These are phyloP conservation scores for Onychomys torridus DNA, from an alignment of 2,797 vertebrate species.

Conservation along the genomic window DNA sequence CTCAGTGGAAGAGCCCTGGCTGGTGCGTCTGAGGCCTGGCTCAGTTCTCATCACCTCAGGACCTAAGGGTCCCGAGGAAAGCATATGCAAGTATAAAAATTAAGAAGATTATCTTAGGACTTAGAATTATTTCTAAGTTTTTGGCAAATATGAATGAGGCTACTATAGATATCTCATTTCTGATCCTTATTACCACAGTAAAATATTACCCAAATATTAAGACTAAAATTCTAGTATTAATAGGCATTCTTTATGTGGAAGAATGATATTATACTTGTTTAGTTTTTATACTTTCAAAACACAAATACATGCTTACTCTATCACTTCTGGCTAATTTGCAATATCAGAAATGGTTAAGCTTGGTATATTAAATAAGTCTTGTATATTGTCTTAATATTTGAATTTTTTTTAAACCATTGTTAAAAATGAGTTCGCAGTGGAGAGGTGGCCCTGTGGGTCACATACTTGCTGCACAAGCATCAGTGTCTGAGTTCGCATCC, in stretches of 20 bases:
- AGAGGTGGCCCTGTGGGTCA: background rate
- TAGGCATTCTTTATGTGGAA: conserved; percentile 21
- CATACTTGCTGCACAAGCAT: background rate
- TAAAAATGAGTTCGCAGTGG: conserved; percentile 55
- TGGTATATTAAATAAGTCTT: background rate
- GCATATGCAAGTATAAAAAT: background rate
- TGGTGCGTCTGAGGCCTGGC: background rate
- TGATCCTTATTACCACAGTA: background rate
- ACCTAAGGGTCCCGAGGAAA: background rate
- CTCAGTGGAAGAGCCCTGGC: background rate
- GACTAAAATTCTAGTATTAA: conserved; percentile 44
- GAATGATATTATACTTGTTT: background rate
- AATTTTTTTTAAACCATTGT: conserved; percentile 30
- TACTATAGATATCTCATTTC: background rate
- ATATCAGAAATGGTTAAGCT: conserved; percentile 56
- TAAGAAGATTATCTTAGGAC: conserved; percentile 21
- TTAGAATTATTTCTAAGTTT: conserved; percentile 53
- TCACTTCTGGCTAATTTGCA: conserved; percentile 8
- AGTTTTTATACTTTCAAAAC: conserved; percentile 38
- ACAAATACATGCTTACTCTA: conserved; percentile 41
- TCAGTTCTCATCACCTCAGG: background rate
- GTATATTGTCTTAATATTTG: background rate
- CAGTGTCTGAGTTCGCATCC: background rate
- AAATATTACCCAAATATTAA: conserved; percentile 21
- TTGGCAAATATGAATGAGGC: conserved; percentile 7